A percentile compares a stretch with the other conserved stretches of the same genome.
Conservation (phyloP, 2,888 invertebrate species). For the Oxycera nigricornis region DNA sequence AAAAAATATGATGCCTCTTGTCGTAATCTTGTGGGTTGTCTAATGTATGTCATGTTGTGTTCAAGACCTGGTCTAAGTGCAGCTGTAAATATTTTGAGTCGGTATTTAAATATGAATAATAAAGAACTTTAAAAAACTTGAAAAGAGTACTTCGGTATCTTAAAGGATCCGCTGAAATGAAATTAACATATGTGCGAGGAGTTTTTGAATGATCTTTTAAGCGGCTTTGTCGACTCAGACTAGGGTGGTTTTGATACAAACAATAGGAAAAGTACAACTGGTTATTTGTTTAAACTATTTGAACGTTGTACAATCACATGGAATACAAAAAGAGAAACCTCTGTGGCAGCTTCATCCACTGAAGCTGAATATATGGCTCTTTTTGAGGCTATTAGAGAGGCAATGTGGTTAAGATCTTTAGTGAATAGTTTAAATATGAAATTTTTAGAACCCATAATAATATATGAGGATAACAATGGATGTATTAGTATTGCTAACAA, state of each 20-base stretch:
- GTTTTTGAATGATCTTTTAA: conserved; percentile 40
- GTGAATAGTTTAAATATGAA: conserved; percentile 26
- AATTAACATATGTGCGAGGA: conserved; percentile 42
- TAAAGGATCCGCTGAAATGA: conserved; percentile 40
- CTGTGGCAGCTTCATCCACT: conserved; percentile 39
- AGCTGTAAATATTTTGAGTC: conserved; percentile 34
- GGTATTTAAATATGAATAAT: conserved; percentile 49
- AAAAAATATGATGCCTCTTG: conserved; percentile 49
- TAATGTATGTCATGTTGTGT: conserved; percentile 48
- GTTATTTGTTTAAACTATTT: conserved; percentile 41
- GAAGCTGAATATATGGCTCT: conserved; percentile 39
- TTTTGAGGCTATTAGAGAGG: conserved; percentile 36
- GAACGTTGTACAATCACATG: conserved; percentile 40
- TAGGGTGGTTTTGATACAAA: conserved; percentile 34
- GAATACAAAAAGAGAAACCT: conserved; percentile 44
- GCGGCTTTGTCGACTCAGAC: conserved; percentile 43
- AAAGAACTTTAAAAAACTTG: conserved; percentile 48
- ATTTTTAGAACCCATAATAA: neutral
- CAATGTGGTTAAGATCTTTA: conserved; percentile 38
- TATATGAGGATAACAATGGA: conserved; percentile 44
- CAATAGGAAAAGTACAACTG: conserved; percentile 45
- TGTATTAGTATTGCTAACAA: conserved; percentile 44
- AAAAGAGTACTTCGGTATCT: conserved; percentile 43
- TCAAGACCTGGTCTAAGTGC: conserved; percentile 46
- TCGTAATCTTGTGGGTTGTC: conserved; percentile 48